Evolutionary conservation across 1,140 invertebrate species (phyloP).

Genomic region (Rhopalosiphum padi): DNA sequence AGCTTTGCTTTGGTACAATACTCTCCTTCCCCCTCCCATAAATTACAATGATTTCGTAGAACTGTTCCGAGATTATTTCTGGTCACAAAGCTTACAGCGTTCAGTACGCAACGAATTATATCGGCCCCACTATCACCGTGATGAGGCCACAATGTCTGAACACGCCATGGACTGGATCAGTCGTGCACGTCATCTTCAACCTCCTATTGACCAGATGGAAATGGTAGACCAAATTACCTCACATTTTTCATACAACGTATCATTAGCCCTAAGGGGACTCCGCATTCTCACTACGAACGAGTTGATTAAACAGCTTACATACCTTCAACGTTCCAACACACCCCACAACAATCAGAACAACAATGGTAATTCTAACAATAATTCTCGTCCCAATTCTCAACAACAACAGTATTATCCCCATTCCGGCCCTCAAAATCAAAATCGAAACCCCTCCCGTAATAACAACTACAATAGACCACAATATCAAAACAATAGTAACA

Average conservation of each 20-base stretch:
- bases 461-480: too few relatives aligned
- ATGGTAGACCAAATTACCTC: background rate
- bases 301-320: background rate
- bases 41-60: background rate
- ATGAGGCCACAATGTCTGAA: background rate
- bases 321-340: too few relatives aligned
- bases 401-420: too few relatives aligned
- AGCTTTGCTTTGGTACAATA: background rate
- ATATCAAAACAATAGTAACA: too few relatives aligned
- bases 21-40: background rate
- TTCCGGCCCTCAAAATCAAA: too few relatives aligned
- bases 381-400: too few relatives aligned
- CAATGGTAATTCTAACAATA: too few relatives aligned
- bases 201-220: background rate
- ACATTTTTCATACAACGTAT: background rate
- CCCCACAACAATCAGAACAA: too few relatives aligned
- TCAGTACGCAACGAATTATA: background rate
- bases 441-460: too few relatives aligned
- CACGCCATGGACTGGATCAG: background rate
- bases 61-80: background rate
- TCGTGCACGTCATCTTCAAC: background rate
- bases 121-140: background rate
- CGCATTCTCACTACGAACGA: background rate
- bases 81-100: background rate
- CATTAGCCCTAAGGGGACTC: background rate